A percentile compares a stretch with the other conserved stretches of the same genome.
These are phyloP conservation scores for Halcyon leucocephala DNA, from an alignment of 2,797 vertebrate species.

Conservation along the genomic window DNA sequence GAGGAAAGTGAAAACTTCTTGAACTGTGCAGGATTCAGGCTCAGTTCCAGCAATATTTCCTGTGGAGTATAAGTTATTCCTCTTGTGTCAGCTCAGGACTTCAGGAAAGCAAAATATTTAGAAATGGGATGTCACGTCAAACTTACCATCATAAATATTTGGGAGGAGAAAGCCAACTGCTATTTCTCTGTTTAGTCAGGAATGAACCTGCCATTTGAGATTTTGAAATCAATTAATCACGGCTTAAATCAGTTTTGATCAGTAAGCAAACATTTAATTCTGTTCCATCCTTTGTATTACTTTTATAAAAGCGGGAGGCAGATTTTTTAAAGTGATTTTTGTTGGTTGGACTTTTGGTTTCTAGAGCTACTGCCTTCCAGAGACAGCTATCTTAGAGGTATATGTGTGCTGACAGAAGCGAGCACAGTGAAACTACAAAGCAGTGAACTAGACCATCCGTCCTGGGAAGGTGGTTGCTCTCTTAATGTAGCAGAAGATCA, in stretches of 20 bases:
- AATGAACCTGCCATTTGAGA: not conserved
- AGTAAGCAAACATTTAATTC: not conserved
- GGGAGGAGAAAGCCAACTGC: not conserved
- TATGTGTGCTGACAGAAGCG: fast-evolving
- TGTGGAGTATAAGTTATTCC: not conserved
- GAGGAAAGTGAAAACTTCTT: not conserved
- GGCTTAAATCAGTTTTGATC: not conserved
- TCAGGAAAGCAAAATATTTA: not conserved
- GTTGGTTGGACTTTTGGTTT: not conserved
- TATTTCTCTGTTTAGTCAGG: not conserved
- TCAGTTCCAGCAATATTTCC: not conserved
- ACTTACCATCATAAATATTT: not conserved
- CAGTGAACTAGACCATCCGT: not conserved
- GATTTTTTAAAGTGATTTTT: not conserved
- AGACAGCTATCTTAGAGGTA: not conserved
- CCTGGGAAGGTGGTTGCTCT: not conserved
- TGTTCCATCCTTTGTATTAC: not conserved
- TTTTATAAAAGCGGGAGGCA: not conserved
- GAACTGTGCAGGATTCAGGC: not conserved
- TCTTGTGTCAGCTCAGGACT: not conserved
- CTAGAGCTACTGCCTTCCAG: not conserved
- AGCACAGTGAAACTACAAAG: not conserved
- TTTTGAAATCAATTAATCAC: not conserved
- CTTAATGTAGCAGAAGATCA: not conserved
- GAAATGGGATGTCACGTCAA: not conserved